Base-by-base conservation (phyloP, 2,797 vertebrate genomes). In the Syndactyla subalaris region DNA sequence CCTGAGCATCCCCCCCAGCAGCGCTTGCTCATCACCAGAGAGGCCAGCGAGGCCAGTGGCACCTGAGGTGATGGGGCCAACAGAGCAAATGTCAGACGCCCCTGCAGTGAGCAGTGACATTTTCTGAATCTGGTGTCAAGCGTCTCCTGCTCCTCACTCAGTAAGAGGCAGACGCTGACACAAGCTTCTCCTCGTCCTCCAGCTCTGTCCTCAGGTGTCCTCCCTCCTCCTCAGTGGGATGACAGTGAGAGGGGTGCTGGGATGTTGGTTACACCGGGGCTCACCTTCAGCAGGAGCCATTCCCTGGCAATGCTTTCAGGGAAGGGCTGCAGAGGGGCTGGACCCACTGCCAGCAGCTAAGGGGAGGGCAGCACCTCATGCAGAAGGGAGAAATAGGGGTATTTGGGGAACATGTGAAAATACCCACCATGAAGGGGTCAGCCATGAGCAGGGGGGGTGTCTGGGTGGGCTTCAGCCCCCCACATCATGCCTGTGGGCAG, bases 341-440 rank as follows among this genome's bases (percentile, higher is more conserved):
- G 68, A 62, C 11, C 21, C 21, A 23, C 48, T 2, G 0, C 6
- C 24, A 32, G 10, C 3, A 0, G 68, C 3, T 0, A 36, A 9
- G 34, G 10, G 24, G 43, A 51, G 43, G 38, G 54, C 30, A 57
- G 62, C 2, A 5, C 11, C 2, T 52, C 9, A 16, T 0, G 29
- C 24, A 52, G 45, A 27, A 46, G 6, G 51, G 24, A 77, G 18
- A n/a, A 65, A 29, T 3, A 6, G 9, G 22, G 24, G 6, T 20
- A 22, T 23, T 38, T 13, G 20, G 21, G 61, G 22, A 61, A 76
- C 8, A 8, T 1, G 2, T 30, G n/a, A 30, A 57, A 68, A 61
- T 2, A 32, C 2, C 26, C 18, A 75, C n/a, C 23, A 27, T 30
- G 21, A 41, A 58, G 14, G 39, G 9, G 22, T 39, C n/a, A 73